Conservation (phyloP, 1,140 invertebrate genomes). For the Phocides pigmalion region DNA sequence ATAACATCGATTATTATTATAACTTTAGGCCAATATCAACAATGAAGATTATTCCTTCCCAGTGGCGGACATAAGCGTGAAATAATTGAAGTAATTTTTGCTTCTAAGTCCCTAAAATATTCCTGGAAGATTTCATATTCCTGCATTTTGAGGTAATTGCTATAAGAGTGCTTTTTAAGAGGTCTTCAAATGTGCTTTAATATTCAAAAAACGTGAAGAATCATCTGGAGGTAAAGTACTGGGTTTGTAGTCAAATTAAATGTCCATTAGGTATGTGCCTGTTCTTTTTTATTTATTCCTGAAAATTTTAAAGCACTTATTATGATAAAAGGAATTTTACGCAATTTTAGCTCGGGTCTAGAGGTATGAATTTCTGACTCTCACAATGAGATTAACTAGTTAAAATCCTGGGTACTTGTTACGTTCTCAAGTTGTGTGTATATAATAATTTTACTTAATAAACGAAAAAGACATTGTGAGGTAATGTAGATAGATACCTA, state of each 20-base stretch:
- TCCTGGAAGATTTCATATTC: background rate
- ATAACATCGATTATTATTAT: too few species aligned
- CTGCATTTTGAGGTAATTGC: constrained; percentile 6
- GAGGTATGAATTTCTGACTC: too few species aligned
- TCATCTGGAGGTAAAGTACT: constrained; percentile 1
- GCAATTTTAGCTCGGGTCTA: too few species aligned
- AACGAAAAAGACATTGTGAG: too few species aligned
- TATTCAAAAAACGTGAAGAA: constrained; percentile 8
- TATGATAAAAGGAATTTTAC: background rate
- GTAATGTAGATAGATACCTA: too few species aligned
- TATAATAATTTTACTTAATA: too few species aligned
- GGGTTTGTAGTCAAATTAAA: constrained; percentile 20
- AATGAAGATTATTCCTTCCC: background rate
- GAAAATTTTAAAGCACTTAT: background rate
- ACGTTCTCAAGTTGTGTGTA: too few species aligned
- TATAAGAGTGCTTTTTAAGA: constrained; percentile 26
- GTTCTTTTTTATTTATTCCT: background rate
- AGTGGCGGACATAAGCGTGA: background rate
- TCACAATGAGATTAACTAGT: too few species aligned
- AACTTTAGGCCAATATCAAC: too few species aligned
- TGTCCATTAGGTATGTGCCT: constrained; percentile 4
- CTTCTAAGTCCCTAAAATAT: background rate
- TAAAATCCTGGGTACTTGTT: too few species aligned
- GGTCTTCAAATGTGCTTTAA: constrained; percentile 14
- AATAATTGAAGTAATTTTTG: constrained; percentile 13